phyloP scores from a whole-genome alignment of 2,888 invertebrate genomes.

The Adelphocoris suturalis region DNA sequence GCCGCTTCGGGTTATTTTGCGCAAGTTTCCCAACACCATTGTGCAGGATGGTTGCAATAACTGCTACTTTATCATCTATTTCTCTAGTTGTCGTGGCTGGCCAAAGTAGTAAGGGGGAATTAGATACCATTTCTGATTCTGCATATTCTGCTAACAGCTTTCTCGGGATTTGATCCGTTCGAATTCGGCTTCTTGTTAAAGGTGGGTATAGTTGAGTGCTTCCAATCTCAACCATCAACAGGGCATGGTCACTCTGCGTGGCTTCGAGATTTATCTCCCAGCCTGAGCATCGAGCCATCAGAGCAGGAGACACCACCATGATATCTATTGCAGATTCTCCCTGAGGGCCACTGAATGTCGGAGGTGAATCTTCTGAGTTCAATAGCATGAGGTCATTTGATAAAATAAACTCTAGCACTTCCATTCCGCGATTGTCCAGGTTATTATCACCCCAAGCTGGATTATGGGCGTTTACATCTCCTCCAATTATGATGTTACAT shows the following conservation, averaged over 20 bases:
- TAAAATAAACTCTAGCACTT: neutral
- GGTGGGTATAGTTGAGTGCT: too few species aligned
- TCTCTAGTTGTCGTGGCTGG: neutral
- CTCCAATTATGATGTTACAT: neutral
- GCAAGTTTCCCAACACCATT: neutral
- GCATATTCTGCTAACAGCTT: neutral
- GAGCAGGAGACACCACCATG: neutral
- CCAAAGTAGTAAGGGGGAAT: neutral
- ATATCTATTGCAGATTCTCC: constrained; percentile 22
- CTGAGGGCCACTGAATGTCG: constrained; percentile 17
- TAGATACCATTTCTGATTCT: neutral
- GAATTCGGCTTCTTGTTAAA: neutral
- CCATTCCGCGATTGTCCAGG: neutral
- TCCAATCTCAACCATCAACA: neutral
- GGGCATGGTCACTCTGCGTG: neutral
- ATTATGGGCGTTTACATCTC: constrained; percentile 2
- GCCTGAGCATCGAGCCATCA: neutral
- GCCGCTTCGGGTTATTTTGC: too few species aligned
- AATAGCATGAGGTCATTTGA: neutral
- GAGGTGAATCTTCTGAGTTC: constrained; percentile 11
- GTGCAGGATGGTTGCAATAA: neutral
- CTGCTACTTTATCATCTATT: neutral
- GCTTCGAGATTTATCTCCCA: constrained; percentile 3
- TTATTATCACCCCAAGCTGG: neutral
- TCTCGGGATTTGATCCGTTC: neutral